Evolutionary conservation across 2,113 vertebrate genomes (phyloP).

Genomic region (Glareola pratincola): DNA sequence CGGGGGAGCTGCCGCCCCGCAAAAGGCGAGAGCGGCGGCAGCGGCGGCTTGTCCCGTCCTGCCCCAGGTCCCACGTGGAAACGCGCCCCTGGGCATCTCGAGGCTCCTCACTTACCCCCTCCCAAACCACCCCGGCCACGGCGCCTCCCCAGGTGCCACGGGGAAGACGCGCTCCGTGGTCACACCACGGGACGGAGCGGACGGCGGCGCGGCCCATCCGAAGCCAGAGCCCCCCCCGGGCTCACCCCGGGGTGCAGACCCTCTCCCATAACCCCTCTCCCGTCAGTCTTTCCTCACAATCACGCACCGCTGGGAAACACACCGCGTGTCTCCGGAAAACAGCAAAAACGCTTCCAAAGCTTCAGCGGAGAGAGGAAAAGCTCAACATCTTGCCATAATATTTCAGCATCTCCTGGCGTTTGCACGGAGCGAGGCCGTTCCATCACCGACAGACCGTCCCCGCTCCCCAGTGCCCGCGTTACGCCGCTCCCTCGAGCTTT

Average conservation of each 20-base stretch:
- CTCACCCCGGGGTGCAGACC: accelerated
- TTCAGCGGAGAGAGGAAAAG: accelerated
- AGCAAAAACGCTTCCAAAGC: accelerated
- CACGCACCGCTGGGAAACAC: accelerated
- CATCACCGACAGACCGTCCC: accelerated
- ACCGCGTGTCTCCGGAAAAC: accelerated
- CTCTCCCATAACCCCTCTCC: accelerated
- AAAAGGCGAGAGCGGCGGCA: not conserved
- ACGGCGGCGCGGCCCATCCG: accelerated
- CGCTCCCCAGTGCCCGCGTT: accelerated
- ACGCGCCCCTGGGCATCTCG: accelerated
- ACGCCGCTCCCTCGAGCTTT: accelerated
- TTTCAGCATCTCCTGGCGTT: not conserved
- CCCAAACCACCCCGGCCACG: accelerated
- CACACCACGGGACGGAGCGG: accelerated
- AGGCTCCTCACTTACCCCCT: not conserved
- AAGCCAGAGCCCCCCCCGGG: not conserved
- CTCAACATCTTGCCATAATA: accelerated
- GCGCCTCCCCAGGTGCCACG: accelerated
- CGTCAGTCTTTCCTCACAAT: accelerated
- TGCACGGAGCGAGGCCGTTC: accelerated
- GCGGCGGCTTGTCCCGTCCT: accelerated
- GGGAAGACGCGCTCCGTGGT: accelerated
- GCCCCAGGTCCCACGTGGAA: not conserved
- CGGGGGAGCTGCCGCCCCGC: not conserved